These are phyloP conservation scores for Sphaeridia pumilis DNA, from an alignment of 2,888 invertebrate species.

Conservation along the genomic window DNA sequence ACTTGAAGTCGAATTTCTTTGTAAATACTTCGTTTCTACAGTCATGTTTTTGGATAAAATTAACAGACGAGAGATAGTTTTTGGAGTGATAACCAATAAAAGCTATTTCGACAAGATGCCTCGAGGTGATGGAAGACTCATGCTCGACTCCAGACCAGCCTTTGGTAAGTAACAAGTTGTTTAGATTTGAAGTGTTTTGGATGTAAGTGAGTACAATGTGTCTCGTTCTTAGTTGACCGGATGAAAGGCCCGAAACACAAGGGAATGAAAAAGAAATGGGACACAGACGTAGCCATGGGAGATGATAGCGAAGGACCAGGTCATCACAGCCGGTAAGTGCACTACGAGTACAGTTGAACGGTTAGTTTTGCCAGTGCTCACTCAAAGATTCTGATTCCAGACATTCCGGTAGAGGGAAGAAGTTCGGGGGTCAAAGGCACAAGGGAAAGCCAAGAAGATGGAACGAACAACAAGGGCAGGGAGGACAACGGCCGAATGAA, in stretches of 20 bases:
- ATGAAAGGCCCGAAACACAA: constrained; percentile 6
- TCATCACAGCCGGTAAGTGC: not conserved
- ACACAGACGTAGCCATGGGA: constrained; percentile 12
- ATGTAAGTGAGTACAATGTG: not conserved
- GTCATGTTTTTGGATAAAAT: too few species aligned
- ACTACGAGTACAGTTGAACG: not conserved
- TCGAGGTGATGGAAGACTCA: not conserved
- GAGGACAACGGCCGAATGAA: constrained; percentile 13
- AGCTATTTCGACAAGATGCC: not conserved
- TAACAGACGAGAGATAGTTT: too few species aligned
- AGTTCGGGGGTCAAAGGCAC: constrained; percentile 5
- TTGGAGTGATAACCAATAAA: too few species aligned
- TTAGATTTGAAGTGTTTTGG: not conserved
- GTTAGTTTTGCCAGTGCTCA: too few species aligned
- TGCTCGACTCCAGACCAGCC: not conserved
- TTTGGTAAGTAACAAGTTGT: not conserved
- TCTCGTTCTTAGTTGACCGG: constrained; percentile 3
- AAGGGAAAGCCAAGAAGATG: constrained; percentile 8
- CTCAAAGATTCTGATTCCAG: not conserved
- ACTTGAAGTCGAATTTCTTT: too few species aligned
- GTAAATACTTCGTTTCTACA: too few species aligned
- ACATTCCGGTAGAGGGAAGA: not conserved
- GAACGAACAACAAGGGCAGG: constrained; percentile 18
- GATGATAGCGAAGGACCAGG: constrained; percentile 6
- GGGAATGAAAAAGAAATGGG: constrained; percentile 13